Conservation (phyloP, 1,140 invertebrate species). For the Scaptomyza montana region DNA sequence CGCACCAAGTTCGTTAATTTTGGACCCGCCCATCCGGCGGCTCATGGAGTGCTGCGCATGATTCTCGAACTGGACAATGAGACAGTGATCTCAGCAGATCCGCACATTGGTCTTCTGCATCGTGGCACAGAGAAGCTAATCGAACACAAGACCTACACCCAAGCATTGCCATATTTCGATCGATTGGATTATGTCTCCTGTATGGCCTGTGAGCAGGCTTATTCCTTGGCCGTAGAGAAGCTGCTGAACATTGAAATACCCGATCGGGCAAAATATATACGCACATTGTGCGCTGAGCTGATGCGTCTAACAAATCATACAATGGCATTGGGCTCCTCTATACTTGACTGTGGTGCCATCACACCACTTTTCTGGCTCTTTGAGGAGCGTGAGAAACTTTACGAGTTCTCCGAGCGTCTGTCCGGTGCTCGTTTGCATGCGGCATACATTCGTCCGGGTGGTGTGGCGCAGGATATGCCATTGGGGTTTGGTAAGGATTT, state of each 20-base stretch:
- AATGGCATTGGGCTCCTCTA: slow-evolving; percentile 90
- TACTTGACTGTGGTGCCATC: slow-evolving; percentile 92
- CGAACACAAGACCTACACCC: slow-evolving; percentile 92
- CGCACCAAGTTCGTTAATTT: slow-evolving; percentile 90
- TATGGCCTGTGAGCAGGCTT: slow-evolving; percentile 92
- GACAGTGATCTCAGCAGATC: slow-evolving; percentile 84
- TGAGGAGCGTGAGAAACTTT: slow-evolving; percentile 94
- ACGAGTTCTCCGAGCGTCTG: slow-evolving; percentile 94
- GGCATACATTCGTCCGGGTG: slow-evolving; percentile 93
- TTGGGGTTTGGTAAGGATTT: slow-evolving; percentile 94
- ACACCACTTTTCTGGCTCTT: slow-evolving; percentile 96
- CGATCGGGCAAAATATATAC: slow-evolving; percentile 89
- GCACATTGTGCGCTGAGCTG: slow-evolving; percentile 89
- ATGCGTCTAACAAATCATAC: slow-evolving; percentile 93
- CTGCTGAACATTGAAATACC: slow-evolving; percentile 91
- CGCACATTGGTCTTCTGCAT: slow-evolving; percentile 84
- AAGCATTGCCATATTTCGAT: slow-evolving; percentile 93
- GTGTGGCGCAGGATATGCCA: slow-evolving; percentile 91
- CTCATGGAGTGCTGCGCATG: slow-evolving; percentile 92
- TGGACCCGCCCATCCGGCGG: slow-evolving; percentile 94
- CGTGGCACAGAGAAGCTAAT: slow-evolving; percentile 93
- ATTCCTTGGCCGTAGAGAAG: slow-evolving; percentile 91
- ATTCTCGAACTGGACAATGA: slow-evolving; percentile 91
- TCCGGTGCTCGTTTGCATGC: slow-evolving; percentile 93
- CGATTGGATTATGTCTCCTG: slow-evolving; percentile 93